Evolutionary conservation across 92 coral and sea anemone species (phyloP).

Genomic region (Pocillopora grandis): DNA sequence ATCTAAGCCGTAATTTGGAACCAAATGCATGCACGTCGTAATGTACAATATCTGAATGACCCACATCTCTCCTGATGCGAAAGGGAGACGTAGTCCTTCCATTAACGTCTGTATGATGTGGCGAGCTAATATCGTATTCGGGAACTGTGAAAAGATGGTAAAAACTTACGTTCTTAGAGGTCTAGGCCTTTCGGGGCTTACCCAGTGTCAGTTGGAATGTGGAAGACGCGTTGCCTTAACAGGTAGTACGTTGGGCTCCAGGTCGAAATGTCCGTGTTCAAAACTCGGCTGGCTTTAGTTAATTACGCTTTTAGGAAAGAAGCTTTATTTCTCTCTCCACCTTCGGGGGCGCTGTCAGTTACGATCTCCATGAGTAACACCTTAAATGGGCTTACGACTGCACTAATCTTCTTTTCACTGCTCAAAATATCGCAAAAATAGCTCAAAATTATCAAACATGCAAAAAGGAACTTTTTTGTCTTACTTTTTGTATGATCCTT

Average conservation of each 20-base stretch:
- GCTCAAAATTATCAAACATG: too few species aligned
- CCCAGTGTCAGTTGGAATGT: not conserved
- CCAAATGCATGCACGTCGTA: constrained; percentile 54
- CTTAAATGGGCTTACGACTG: too few species aligned
- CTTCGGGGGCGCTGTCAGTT: too few species aligned
- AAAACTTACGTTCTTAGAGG: not conserved
- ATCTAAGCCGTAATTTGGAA: constrained; percentile 37
- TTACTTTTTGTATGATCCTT: constrained; percentile 36
- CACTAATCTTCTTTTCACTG: too few species aligned
- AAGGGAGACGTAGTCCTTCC: constrained; percentile 28
- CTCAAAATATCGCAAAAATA: too few species aligned
- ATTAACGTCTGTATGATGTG: constrained; percentile 15
- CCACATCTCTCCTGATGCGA: constrained; percentile 5
- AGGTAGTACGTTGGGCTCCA: too few species aligned
- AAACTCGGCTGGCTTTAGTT: too few species aligned
- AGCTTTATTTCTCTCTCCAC: too few species aligned
- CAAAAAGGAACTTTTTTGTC: not conserved
- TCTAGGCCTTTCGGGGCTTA: not conserved
- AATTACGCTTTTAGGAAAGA: too few species aligned
- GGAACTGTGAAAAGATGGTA: constrained; percentile 25
- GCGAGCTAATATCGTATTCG: constrained; percentile 32
- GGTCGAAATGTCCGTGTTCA: too few species aligned
- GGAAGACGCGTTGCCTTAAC: too few species aligned
- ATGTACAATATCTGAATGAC: constrained; percentile 15
- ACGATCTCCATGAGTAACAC: too few species aligned